Evolutionary conservation across 2,113 vertebrate genomes (phyloP).

Genomic region (Silurus asotus): DNA sequence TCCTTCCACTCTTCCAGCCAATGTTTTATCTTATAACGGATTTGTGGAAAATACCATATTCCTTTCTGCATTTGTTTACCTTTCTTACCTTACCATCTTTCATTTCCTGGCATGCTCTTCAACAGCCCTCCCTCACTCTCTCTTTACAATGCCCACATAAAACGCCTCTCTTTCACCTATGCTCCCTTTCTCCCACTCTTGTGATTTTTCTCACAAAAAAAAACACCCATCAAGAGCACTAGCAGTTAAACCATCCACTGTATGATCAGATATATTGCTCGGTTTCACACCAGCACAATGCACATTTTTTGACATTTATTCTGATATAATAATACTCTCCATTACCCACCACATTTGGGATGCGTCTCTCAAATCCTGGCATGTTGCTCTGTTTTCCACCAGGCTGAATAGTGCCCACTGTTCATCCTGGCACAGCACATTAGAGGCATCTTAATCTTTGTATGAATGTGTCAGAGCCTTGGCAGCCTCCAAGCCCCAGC

Average conservation of each 20-base stretch:
- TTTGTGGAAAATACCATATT: conserved; percentile 3
- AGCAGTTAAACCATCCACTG: neutral
- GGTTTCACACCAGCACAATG: neutral
- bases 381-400: conserved; percentile 38
- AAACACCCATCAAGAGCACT: neutral
- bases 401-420: conserved; percentile 28
- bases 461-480: conserved; percentile 33
- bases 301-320: neutral
- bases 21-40: conserved; percentile 23
- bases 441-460: conserved; percentile 39
- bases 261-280: neutral
- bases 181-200: conserved; percentile 9
- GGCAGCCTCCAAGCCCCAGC: conserved; percentile 33
- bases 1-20: neutral
- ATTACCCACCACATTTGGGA: conserved; percentile 25
- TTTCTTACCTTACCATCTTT: neutral
- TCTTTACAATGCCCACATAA: neutral
- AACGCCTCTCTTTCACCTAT: neutral
- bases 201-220: neutral
- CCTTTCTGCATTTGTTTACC: neutral
- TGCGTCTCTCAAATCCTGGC: conserved; percentile 24
- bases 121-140: conserved; percentile 6
- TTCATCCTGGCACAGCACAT: conserved; percentile 30
- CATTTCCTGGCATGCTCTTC: neutral
- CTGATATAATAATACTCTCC: conserved; percentile 12